Conservation (phyloP, 2,888 invertebrate species). For the Trissoscelio sp. region DNA sequence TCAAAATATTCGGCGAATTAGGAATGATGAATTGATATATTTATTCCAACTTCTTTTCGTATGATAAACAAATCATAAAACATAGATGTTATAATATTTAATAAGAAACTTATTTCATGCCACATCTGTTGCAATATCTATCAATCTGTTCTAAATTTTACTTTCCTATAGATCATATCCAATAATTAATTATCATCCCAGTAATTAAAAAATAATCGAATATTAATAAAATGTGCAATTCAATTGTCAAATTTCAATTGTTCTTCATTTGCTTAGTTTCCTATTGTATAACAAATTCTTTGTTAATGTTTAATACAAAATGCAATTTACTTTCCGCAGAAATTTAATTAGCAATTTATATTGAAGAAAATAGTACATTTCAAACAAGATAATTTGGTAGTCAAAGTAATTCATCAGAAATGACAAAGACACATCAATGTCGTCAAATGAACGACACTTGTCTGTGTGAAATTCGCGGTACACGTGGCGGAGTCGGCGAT, state of each 20-base stretch:
- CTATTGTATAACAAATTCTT: too few relatives aligned
- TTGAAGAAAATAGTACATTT: too few relatives aligned
- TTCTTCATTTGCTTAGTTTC: too few relatives aligned
- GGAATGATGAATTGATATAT: constrained; percentile 60
- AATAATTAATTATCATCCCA: too few relatives aligned
- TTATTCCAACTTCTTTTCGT: constrained; percentile 43
- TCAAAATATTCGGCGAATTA: constrained; percentile 59
- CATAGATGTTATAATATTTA: constrained; percentile 7
- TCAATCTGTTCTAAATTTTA: neutral
- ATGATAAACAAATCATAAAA: constrained; percentile 49
- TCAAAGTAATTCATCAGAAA: neutral
- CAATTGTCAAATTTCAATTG: too few relatives aligned
- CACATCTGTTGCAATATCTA: neutral
- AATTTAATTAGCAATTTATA: too few relatives aligned
- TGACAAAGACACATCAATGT: neutral
- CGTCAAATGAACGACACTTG: constrained; percentile 28
- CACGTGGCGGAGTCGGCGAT: constrained; percentile 28
- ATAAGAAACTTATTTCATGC: constrained; percentile 9
- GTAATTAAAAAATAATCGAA: too few relatives aligned
- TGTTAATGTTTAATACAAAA: too few relatives aligned
- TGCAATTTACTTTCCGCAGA: too few relatives aligned
- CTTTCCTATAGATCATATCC: too few relatives aligned
- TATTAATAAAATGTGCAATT: too few relatives aligned
- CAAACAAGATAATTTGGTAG: neutral
- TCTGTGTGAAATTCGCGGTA: constrained; percentile 15